phyloP scores from a whole-genome alignment of 2,113 vertebrate species.

The Prunella fulvescens region DNA sequence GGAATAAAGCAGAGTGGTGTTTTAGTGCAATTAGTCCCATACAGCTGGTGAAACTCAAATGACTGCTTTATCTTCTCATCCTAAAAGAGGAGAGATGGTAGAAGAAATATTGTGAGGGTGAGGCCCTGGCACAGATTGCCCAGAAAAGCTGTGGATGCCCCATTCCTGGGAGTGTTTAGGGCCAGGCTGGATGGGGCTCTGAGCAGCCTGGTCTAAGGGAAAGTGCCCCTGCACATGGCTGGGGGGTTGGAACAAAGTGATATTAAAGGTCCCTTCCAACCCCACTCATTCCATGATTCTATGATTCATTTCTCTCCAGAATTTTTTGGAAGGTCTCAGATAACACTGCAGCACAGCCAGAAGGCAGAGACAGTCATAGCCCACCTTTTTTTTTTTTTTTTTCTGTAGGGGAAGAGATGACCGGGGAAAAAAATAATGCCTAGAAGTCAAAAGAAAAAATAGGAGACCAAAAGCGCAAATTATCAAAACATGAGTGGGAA shows the following conservation, averaged over 20 bases:
- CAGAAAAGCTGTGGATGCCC: fast-evolving
- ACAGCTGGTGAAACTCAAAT: background rate
- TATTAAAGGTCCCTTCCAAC: background rate
- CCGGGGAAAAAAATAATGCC: background rate
- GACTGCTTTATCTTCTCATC: background rate
- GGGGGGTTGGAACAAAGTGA: fast-evolving
- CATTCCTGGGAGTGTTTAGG: background rate
- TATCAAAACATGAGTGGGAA: background rate
- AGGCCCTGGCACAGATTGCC: fast-evolving
- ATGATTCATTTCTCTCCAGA: background rate
- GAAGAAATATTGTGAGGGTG: background rate
- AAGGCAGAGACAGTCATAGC: background rate
- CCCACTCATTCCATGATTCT: background rate
- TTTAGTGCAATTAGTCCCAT: background rate
- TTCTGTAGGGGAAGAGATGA: no score
- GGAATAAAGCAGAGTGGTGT: background rate
- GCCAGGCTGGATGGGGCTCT: background rate
- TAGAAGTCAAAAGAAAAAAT: background rate
- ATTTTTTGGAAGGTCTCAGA: background rate
- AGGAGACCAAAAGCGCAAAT: background rate
- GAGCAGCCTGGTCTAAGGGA: fast-evolving
- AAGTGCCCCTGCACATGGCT: background rate
- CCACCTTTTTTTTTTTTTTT: background rate
- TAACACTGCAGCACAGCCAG: background rate
- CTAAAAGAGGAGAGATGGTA: background rate